These are phyloP conservation scores for Xestobium rufovillosum DNA, from an alignment of 2,888 invertebrate species.

Conservation along the genomic window DNA sequence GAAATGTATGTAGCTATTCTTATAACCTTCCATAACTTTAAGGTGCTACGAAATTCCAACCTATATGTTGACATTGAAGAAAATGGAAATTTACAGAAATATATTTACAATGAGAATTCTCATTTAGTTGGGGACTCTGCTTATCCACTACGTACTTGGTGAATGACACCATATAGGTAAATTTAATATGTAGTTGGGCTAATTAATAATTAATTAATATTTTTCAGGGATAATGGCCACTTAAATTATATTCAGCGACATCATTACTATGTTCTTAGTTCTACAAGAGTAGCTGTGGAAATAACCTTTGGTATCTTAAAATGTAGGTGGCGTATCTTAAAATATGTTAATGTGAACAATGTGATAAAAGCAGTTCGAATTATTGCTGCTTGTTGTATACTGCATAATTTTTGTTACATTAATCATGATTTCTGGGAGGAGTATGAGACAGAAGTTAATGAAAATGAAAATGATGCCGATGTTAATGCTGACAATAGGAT, in stretches of 20 bases:
- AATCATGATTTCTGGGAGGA: background rate
- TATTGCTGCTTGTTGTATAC: slow-evolving; percentile 2
- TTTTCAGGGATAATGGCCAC: background rate
- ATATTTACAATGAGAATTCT: background rate
- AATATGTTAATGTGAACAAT: slow-evolving; percentile 1
- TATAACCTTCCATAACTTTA: background rate
- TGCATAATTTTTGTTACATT: slow-evolving; percentile 1
- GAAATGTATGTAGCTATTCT: too few species aligned
- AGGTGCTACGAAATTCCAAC: background rate
- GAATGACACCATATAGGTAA: background rate
- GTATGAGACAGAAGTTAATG: background rate
- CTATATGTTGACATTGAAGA: background rate
- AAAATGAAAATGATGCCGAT: background rate
- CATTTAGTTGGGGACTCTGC: background rate
- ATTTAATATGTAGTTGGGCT: too few species aligned
- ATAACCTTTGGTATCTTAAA: background rate
- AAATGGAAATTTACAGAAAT: slow-evolving; percentile 1
- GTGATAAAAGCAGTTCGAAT: background rate
- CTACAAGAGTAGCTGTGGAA: slow-evolving; percentile 1
- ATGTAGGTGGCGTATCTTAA: background rate
- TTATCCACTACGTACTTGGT: background rate
- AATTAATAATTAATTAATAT: too few species aligned
- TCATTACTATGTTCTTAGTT: background rate
- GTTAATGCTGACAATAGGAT: background rate
- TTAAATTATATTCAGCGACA: background rate